Evolutionary conservation across 2,888 invertebrate genomes (phyloP), one percentile per base, ranked within the genome.

Genomic region (Neoascia interrupta): DNA sequence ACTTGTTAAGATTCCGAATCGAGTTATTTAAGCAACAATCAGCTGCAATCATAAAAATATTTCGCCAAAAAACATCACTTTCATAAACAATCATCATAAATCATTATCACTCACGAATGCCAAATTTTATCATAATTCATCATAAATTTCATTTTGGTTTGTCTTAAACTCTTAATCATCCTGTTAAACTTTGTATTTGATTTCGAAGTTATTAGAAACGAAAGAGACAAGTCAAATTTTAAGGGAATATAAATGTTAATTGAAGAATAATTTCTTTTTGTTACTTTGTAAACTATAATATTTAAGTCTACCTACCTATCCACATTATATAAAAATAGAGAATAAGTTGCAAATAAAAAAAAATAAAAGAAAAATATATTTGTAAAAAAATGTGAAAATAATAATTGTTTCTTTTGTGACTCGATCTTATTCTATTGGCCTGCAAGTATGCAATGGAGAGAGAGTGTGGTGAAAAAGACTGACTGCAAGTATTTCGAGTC

Each of bases 71-170:
- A 49, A 68, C 10, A 26, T 11, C 31, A 28, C 18, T 63, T 69
- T 41, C 47, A 56, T n/a, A 69, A 41, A 49, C 58, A 60, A 64
- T 51, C 76, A 70, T 64, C 69, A 61, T 58, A 45, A 63, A 56
- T 49, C 41, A 26, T 31, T 16, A 41, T 64, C 70, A 76, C 72
- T 76, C 76, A 76, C 72, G 45, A 64, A 72, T 76, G 76, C 76
- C 76, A 76, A 76, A 76, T 76, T 76, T 76, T 31, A 72, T 34
- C 76, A 76, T 72, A 60, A n/a, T 31, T n/a, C 21, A 37, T 54
- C 21, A 70, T 45, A n/a, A n/a, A n/a, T n/a, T n/a, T n/a, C n/a
- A n/a, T n/a, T n/a, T n/a, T n/a, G n/a, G n/a, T n/a, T n/a, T n/a
- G n/a, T n/a, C n/a, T n/a, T n/a, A n/a, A n/a, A n/a, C n/a, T n/a